Evolutionary conservation across 2,113 vertebrate genomes (phyloP), one percentile per base, ranked within the genome.

Genomic region (Eudyptes chrysolophus): DNA sequence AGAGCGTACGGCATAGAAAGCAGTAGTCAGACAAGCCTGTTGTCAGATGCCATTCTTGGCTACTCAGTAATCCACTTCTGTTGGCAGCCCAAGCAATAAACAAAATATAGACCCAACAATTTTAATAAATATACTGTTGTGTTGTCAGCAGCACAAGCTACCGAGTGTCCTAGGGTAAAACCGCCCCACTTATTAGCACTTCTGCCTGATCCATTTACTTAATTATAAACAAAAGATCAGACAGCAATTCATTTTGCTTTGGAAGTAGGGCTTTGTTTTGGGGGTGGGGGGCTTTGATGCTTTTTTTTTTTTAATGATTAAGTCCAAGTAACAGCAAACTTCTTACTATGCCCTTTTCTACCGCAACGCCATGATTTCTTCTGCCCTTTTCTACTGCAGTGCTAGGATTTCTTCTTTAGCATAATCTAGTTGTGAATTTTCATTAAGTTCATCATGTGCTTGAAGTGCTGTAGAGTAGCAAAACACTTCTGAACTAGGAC

Each of bases 11-110:
- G 61, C 55, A 40, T 1, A 18, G 38, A 8, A 36, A 68, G 26
- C 84, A 52, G n/a, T 0, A 17, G 20, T 1, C 36, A 26, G 6
- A 60, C 1, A 4, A 79, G 25, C 18, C 36, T 46, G 5, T 2
- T 36, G 38, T 6, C 6, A 3, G 62, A 38, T 36, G 36, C 30
- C 40, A 3, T 24, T 42, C 13, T 6, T 18, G 55, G 76, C 49
- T 51, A 4, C 76, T 70, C 68, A 6, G 55, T 27, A 65, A 55
- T 44, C 42, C 62, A 7, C 40, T 54, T 46, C 74, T 10, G 3
- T 9, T 26, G 61, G 52, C 65, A 77, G 62, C 71, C 72, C 38
- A 2, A 55, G 55, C 54, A 26, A 24, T 9, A 34, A 49, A 61
- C 58, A 44, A 68, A 88, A 54, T 0, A 6, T 10, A 75, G 54